phyloP scores from a whole-genome alignment of 2,113 vertebrate species.

The Melanerpes formicivorus region DNA sequence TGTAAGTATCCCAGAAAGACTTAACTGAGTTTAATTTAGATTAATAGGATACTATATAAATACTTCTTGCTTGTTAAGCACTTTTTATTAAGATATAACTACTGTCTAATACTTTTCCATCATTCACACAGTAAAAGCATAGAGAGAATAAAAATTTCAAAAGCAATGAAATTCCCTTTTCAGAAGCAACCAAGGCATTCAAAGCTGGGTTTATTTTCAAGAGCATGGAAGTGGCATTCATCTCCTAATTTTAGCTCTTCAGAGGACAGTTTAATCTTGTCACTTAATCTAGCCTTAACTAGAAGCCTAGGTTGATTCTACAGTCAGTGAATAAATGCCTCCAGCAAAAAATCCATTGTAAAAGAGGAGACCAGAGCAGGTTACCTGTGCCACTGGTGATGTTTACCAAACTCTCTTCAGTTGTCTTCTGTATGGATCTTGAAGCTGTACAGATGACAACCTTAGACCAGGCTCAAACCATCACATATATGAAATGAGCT shows the following conservation, averaged over 20 bases:
- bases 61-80: slow-evolving; percentile 63
- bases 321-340: not conserved
- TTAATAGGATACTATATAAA: slow-evolving; percentile 62
- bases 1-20: slow-evolving; percentile 33
- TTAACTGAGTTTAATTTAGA: slow-evolving; percentile 66
- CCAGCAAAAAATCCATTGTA: not conserved
- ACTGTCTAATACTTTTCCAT: slow-evolving; percentile 45
- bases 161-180: slow-evolving; percentile 26
- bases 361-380: not conserved
- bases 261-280: not conserved
- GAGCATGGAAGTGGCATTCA: not conserved
- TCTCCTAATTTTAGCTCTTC: not conserved
- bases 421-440: not conserved
- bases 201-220: not conserved
- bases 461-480: not conserved
- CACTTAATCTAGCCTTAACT: slow-evolving; percentile 9
- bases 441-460: not conserved
- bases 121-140: slow-evolving; percentile 29
- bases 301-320: not conserved
- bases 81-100: slow-evolving; percentile 66
- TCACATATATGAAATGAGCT: not conserved
- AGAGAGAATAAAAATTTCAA: slow-evolving; percentile 28
- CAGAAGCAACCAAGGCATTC: slow-evolving; percentile 11
- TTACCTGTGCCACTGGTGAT: not conserved
- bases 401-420: not conserved